Evolutionary conservation across 2,888 invertebrate genomes (phyloP).

Genomic region (Drosophila limbata): DNA sequence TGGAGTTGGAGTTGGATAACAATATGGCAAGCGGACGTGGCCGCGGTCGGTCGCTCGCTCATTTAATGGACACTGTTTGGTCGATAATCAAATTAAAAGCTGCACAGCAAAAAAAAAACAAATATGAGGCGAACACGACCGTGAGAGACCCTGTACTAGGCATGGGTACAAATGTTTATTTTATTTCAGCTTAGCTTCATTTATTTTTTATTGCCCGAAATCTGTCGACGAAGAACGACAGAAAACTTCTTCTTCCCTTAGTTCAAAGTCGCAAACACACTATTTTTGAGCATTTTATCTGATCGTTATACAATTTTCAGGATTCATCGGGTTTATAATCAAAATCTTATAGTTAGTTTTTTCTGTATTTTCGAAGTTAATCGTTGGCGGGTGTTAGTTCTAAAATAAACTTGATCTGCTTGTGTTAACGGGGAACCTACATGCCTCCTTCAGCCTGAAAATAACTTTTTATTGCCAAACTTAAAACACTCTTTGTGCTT

Average conservation of each 20-base stretch:
- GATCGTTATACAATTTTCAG: background rate
- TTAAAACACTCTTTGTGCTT: background rate
- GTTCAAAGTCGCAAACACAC: too few species aligned
- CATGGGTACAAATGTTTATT: background rate
- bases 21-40: slow-evolving; percentile 47
- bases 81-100: slow-evolving; percentile 83
- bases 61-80: slow-evolving; percentile 83
- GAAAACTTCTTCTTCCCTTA: too few species aligned
- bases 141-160: background rate
- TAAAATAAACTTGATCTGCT: background rate
- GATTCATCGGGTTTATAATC: background rate
- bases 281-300: background rate
- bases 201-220: too few species aligned
- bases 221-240: too few species aligned
- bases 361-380: too few species aligned
- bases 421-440: background rate
- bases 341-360: background rate
- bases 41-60: slow-evolving; percentile 68
- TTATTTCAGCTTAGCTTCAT: too few species aligned
- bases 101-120: slow-evolving; percentile 6
- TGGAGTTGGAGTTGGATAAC: slow-evolving; percentile 41
- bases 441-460: too few species aligned
- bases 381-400: too few species aligned
- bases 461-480: background rate
- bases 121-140: background rate